A percentile compares a stretch with the other conserved stretches of the same genome.
phyloP scores from a whole-genome alignment of 2,113 vertebrate species.

The Alouatta palliata region DNA sequence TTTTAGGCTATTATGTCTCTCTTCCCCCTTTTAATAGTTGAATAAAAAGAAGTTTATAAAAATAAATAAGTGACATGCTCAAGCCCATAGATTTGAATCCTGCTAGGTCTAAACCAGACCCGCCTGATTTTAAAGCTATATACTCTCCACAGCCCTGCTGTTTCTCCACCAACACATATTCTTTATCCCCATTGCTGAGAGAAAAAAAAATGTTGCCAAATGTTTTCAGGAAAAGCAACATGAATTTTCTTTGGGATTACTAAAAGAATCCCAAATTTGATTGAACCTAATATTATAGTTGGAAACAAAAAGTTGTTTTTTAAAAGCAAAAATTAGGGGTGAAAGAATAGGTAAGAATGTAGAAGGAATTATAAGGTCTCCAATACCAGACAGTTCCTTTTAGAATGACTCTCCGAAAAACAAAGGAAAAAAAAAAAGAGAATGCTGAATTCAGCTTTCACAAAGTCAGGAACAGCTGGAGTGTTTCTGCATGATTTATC shows the following conservation, averaged over 20 bases:
- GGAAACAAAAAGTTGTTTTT: background rate
- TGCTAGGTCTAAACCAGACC: background rate
- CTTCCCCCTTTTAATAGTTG: background rate
- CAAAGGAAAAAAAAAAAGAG: background rate
- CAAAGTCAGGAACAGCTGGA: slow-evolving; percentile 80
- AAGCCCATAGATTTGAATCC: background rate
- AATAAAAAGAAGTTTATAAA: background rate
- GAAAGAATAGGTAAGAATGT: slow-evolving; percentile 35
- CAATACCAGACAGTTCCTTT: slow-evolving; percentile 61
- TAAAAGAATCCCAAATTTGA: background rate
- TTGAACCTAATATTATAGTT: background rate
- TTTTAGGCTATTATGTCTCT: background rate
- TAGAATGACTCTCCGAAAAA: slow-evolving; percentile 72
- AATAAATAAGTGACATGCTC: background rate
- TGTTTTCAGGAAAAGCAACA: background rate
- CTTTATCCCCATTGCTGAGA: background rate
- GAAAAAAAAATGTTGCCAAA: background rate
- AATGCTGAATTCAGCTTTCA: slow-evolving; percentile 74
- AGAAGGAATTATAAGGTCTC: slow-evolving; percentile 56
- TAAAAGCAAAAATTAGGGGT: slow-evolving; percentile 54
- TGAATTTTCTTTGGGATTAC: background rate
- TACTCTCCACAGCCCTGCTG: background rate
- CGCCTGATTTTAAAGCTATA: background rate
- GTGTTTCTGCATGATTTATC: slow-evolving; percentile 82
- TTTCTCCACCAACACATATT: background rate